Conservation (phyloP, 1,140 invertebrate species). For the Cydia fagiglandana region DNA sequence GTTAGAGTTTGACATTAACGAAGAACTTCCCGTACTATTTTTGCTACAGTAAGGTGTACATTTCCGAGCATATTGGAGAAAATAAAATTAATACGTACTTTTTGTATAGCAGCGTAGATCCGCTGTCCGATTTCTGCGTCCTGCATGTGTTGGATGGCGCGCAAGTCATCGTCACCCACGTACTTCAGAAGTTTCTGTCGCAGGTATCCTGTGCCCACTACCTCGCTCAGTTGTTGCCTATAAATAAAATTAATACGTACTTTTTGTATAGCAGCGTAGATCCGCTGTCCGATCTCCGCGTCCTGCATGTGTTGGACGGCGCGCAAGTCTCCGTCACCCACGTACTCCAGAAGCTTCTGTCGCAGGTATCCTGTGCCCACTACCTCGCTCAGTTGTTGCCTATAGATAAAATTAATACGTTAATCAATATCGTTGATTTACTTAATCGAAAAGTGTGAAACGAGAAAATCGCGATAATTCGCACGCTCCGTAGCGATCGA, state of each 20-base stretch:
- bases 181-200: conserved; percentile 79
- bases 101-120: conserved; percentile 85
- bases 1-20: too few species aligned
- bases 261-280: conserved; percentile 85
- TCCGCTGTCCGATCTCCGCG: conserved; percentile 87
- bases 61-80: too few species aligned
- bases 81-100: conserved; percentile 71
- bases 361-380: conserved; percentile 49
- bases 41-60: too few species aligned
- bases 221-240: conserved; percentile 39
- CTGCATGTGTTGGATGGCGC: conserved; percentile 66
- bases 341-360: conserved; percentile 80
- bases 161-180: conserved; percentile 77
- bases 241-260: conserved; percentile 55
- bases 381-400: conserved; percentile 51
- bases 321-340: conserved; percentile 75
- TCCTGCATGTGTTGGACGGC: conserved; percentile 75
- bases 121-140: conserved; percentile 87
- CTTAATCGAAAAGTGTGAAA: too few species aligned
- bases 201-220: conserved; percentile 49
- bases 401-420: conserved; percentile 40
- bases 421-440: too few species aligned
- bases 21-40: too few species aligned
- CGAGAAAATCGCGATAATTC: too few species aligned
- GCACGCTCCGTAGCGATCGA: too few species aligned